phyloP scores from a whole-genome alignment of 1,140 invertebrate genomes.

The Drosophila pruinosa region DNA sequence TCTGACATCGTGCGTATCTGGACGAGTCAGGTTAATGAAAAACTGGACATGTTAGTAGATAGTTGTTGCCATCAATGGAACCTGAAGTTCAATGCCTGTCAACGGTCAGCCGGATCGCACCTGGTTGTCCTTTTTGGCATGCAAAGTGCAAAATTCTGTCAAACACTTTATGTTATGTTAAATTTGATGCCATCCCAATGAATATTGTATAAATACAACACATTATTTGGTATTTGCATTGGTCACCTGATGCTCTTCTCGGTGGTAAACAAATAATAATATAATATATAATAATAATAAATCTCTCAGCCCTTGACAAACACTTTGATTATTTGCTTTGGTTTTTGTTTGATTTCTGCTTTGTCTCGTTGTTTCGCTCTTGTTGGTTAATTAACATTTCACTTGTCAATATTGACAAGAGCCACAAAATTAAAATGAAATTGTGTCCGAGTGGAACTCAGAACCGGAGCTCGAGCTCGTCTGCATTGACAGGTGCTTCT shows the following conservation, averaged over 20 bases:
- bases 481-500: constrained; percentile 35
- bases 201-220: constrained; percentile 35
- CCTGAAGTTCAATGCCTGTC: constrained; percentile 38
- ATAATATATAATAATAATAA: neutral
- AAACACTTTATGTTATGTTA: constrained; percentile 60
- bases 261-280: constrained; percentile 7
- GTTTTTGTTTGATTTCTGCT: constrained; percentile 5
- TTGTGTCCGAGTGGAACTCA: constrained; percentile 10
- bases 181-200: constrained; percentile 43
- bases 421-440: constrained; percentile 36
- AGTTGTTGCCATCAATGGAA: constrained; percentile 31
- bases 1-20: constrained; percentile 55
- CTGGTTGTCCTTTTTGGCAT: constrained; percentile 14
- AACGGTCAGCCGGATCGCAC: neutral
- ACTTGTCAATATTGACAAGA: constrained; percentile 58
- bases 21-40: constrained; percentile 76
- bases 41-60: constrained; percentile 53
- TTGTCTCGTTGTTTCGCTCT: constrained; percentile 1
- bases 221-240: too few species aligned
- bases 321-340: constrained; percentile 13
- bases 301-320: constrained; percentile 3
- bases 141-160: constrained; percentile 65
- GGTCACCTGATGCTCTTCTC: too few species aligned
- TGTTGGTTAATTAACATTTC: constrained; percentile 61
- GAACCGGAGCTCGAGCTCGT: neutral